Evolutionary conservation across 2,113 vertebrate genomes (phyloP).

Genomic region (Tricholaema leucomelas): DNA sequence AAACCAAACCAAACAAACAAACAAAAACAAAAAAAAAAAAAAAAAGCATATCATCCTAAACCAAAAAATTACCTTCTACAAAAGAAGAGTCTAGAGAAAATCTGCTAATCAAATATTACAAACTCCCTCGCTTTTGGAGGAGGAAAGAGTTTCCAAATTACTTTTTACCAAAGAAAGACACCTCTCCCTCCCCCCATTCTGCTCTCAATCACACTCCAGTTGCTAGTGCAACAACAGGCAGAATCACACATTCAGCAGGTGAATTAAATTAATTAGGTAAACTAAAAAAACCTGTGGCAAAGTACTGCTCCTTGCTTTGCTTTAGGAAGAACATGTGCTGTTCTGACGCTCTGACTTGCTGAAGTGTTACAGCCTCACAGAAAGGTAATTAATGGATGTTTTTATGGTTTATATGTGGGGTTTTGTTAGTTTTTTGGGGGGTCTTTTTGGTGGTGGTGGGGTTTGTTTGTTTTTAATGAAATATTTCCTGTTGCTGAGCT

Average conservation of each 20-base stretch:
- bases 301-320: rapidly evolving
- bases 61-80: neutral
- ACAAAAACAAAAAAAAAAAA: no score
- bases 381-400: neutral
- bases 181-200: neutral
- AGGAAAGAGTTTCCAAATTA: neutral
- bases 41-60: no score
- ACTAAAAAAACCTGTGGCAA: neutral
- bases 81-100: neutral
- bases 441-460: neutral
- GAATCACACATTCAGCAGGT: neutral
- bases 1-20: no score
- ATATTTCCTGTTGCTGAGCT: neutral
- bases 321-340: neutral
- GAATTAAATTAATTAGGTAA: neutral
- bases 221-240: neutral
- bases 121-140: neutral
- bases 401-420: neutral
- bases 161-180: neutral
- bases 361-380: neutral
- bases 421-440: no score
- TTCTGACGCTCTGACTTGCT: neutral
- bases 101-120: neutral
- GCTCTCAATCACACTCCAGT: neutral
- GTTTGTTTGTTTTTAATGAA: neutral